Percentiles rank a stretch among this genome's conserved stretches.
These are phyloP conservation scores for Limanda limanda DNA, from an alignment of 2,113 vertebrate genomes.

Conservation along the genomic window DNA sequence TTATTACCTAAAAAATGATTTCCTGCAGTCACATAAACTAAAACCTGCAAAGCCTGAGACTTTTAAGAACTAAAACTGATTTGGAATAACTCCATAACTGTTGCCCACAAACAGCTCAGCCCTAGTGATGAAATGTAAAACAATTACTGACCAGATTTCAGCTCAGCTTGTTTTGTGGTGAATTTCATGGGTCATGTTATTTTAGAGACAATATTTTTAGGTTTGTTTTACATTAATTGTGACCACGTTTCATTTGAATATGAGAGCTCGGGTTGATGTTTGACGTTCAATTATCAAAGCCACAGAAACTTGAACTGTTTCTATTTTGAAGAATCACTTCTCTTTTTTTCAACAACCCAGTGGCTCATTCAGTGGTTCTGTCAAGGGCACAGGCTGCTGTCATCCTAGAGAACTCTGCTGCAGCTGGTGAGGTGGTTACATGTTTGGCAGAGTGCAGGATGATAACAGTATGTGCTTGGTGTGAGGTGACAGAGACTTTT, in stretches of 20 bases:
- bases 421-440: slow-evolving; percentile 55
- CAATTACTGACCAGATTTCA: slow-evolving; percentile 2
- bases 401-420: slow-evolving; percentile 37
- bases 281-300: slow-evolving; percentile 28
- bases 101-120: slow-evolving; percentile 8
- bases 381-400: slow-evolving; percentile 45
- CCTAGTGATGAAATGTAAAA: slow-evolving; percentile 15
- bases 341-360: background rate
- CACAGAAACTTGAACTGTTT: slow-evolving; percentile 14
- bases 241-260: slow-evolving; percentile 38
- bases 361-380: slow-evolving; percentile 5
- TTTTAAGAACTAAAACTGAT: slow-evolving; percentile 23
- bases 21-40: slow-evolving; percentile 8
- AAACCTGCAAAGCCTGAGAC: background rate
- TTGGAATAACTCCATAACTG: slow-evolving; percentile 12
- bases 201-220: slow-evolving; percentile 29
- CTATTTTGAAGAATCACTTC: background rate
- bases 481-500: slow-evolving; percentile 57
- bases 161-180: slow-evolving; percentile 13
- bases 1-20: slow-evolving; percentile 47
- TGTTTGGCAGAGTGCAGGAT: slow-evolving; percentile 49
- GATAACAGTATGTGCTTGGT: slow-evolving; percentile 49
- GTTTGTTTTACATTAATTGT: slow-evolving; percentile 38
- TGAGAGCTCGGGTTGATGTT: slow-evolving; percentile 17
- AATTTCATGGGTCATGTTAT: slow-evolving; percentile 12